Conservation (phyloP, 30 jellyfish, hydroid and myxozoan genomes). For the Cassiopea xamachana region DNA sequence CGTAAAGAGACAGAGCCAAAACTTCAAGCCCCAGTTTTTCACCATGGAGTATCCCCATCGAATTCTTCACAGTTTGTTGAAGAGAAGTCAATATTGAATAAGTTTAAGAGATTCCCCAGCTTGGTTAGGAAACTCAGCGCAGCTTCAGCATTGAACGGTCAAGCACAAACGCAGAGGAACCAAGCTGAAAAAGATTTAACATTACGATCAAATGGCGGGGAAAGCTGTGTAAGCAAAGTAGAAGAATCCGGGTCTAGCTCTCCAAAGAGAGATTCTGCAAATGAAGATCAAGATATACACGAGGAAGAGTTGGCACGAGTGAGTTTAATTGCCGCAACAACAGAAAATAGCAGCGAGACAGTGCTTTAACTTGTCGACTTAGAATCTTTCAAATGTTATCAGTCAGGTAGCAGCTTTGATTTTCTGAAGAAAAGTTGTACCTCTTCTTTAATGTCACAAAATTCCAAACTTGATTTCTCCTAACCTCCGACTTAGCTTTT, state of each 20-base stretch:
- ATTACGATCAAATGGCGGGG: not conserved
- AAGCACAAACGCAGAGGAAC: conserved; percentile 34
- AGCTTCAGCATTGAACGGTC: conserved; percentile 62
- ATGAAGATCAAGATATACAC: conserved; percentile 2
- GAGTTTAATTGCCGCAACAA: not conserved
- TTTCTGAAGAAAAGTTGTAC: no score
- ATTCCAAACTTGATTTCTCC: no score
- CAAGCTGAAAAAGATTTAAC: not conserved
- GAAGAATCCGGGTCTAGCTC: not conserved
- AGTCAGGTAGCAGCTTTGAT: not conserved
- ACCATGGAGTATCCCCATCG: conserved; percentile 28
- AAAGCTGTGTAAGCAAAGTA: not conserved
- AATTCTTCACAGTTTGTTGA: conserved; percentile 34
- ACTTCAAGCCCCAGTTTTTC: conserved; percentile 1
- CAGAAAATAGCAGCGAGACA: conserved; percentile 15
- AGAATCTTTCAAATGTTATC: not conserved
- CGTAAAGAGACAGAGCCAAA: conserved; percentile 42
- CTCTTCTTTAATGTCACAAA: no score
- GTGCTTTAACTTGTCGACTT: not conserved
- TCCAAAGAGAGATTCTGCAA: conserved; percentile 9
- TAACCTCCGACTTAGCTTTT: no score
- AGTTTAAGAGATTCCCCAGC: conserved; percentile 42
- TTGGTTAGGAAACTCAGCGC: conserved; percentile 52
- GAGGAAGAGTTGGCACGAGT: conserved; percentile 15
- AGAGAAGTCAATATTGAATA: conserved; percentile 35